Percentiles rank a stretch among this genome's conserved stretches.
Conservation (phyloP, 2,113 vertebrate genomes). For the Chaetodon auriga region DNA sequence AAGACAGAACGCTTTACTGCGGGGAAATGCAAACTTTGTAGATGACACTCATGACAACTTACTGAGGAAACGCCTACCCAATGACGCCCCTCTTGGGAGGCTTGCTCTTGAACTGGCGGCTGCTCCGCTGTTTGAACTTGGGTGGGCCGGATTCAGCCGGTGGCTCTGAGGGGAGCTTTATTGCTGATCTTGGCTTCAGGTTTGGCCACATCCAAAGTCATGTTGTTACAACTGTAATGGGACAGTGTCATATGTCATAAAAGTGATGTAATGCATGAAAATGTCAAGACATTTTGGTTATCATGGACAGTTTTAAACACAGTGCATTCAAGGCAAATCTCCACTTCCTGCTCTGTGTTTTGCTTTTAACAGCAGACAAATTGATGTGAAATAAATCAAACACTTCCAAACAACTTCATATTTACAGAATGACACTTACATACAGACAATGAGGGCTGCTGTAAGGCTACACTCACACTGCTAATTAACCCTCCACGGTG, state of each 20-base stretch:
- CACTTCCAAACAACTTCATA: not conserved
- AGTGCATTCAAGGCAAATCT: not conserved
- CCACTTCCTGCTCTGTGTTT: not conserved
- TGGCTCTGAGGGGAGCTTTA: slow-evolving; percentile 84
- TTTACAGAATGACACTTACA: no score
- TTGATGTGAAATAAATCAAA: not conserved
- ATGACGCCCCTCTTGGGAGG: slow-evolving; percentile 91
- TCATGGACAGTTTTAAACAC: not conserved
- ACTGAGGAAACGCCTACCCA: slow-evolving; percentile 83
- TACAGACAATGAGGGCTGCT: no score
- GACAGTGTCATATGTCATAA: not conserved
- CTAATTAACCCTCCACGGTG: slow-evolving; percentile 26
- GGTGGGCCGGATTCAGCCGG: slow-evolving; percentile 83
- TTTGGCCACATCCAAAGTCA: slow-evolving; percentile 88
- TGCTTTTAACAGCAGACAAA: not conserved
- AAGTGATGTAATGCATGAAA: not conserved
- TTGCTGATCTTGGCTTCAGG: slow-evolving; percentile 73
- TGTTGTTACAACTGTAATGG: slow-evolving; percentile 42
- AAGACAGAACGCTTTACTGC: slow-evolving; percentile 16
- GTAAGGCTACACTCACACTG: slow-evolving; percentile 40
- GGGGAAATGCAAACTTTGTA: not conserved
- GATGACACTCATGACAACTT: not conserved
- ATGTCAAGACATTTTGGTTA: not conserved
- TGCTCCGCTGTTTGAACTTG: slow-evolving; percentile 91
- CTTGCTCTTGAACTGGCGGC: slow-evolving; percentile 93